Base-by-base conservation (phyloP, 2,888 invertebrate species). In the Macropis europaea region DNA sequence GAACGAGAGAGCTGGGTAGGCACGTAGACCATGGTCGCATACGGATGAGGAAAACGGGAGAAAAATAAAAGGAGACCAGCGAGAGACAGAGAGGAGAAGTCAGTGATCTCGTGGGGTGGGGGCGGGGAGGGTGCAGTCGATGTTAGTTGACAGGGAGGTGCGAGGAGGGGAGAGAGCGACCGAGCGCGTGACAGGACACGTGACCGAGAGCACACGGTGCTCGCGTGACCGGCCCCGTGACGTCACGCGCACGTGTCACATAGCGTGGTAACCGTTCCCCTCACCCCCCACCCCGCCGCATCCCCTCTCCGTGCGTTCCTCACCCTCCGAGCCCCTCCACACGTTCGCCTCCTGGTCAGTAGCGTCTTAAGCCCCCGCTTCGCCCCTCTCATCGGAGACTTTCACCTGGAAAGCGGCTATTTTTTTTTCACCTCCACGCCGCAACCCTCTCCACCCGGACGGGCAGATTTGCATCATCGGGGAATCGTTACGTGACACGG, bases 221-320 rank as follows among this genome's bases (percentile, higher is more conserved):
- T 89, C 89, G 88, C 89, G 89, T 90, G 90, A 90, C 89, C 85
- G 84, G 83, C 82, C 83, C 81, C 81, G 83, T 89, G 90, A 90
- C 90, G 90, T 90, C 90, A 90, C 81, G 82, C 87, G 89, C 90
- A 89, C 90, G 90, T 89, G 90, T 90, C 88, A 82, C 85, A 82
- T 83, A 86, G 90, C 88, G 88, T 88, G 90, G 89, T 82, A 76
- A 82, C 69, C 61, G 74, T 77, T 72, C 61, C 72, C 69, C 73
- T 69, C 67, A 62, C 60, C 73, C 61, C 50, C 47, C 67, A 61
- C 62, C 54, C 42, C 67, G 60, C 61, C 48, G 40, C 53, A 45
- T 45, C 15, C 38, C 47, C 40, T n/a, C n/a, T n/a, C 30, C 74
- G 40, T 66, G 60, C 78, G 53, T 56, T 71, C 60, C 63, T 52